Conservation (phyloP, 2,888 invertebrate species). For the Cephus pulcher region DNA sequence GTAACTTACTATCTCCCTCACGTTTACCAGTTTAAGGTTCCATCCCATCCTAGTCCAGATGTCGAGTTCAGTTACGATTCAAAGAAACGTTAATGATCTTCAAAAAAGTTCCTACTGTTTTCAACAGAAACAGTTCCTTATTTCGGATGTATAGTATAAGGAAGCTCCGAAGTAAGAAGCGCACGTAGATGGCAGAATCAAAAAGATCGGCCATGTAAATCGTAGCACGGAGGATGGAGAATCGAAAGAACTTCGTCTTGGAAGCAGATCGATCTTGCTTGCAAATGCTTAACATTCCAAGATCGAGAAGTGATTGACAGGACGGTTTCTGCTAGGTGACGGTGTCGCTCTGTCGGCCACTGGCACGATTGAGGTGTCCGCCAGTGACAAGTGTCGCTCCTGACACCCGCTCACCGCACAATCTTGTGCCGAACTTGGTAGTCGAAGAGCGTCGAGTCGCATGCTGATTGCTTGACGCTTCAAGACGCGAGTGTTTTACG, state of each 20-base stretch:
- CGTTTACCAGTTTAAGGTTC: not conserved
- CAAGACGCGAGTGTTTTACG: not conserved
- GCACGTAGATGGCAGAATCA: not conserved
- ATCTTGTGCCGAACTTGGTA: not conserved
- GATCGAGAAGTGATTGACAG: conserved; percentile 3
- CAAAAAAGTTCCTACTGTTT: not conserved
- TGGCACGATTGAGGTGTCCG: conserved; percentile 1
- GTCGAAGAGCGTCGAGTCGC: not conserved
- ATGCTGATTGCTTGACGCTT: not conserved
- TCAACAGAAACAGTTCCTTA: not conserved
- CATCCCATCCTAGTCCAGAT: not conserved
- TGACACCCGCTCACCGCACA: not conserved
- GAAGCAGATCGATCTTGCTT: conserved; percentile 2
- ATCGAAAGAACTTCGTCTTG: not conserved
- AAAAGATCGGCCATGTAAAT: conserved; percentile 1
- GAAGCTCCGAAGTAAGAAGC: not conserved
- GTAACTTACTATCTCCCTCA: not conserved
- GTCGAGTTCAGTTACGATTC: not conserved
- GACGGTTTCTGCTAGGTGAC: not conserved
- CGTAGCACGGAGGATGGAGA: not conserved
- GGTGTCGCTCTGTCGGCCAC: conserved; percentile 2
- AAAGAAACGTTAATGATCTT: not conserved
- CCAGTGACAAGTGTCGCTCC: conserved; percentile 2
- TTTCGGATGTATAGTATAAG: not conserved
- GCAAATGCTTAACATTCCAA: conserved; percentile 1